These are phyloP conservation scores for Abrostola triplasia DNA, from an alignment of 2,888 invertebrate species.

Conservation along the genomic window DNA sequence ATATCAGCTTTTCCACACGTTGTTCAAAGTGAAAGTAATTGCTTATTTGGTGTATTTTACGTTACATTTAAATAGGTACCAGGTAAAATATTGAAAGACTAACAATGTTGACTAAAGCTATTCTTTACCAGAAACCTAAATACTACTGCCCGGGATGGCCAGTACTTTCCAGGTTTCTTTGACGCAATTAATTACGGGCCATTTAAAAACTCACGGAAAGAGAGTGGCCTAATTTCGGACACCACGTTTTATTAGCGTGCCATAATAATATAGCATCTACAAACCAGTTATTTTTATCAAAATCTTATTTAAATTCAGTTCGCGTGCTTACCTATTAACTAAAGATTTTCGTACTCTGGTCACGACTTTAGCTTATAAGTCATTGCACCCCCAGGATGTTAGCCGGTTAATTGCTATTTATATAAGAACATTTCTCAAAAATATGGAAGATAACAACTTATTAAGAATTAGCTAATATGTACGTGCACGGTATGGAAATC, in stretches of 20 bases:
- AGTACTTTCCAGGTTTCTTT: too few relatives aligned
- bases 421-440: constrained; percentile 60
- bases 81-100: too few relatives aligned
- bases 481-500: constrained; percentile 13
- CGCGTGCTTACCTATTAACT: constrained; percentile 68
- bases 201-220: too few relatives aligned
- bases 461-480: constrained; percentile 33
- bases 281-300: constrained; percentile 17
- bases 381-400: constrained; percentile 71
- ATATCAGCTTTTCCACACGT: neutral
- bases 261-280: neutral
- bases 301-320: constrained; percentile 51
- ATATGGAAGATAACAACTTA: constrained; percentile 43
- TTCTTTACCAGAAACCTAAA: too few relatives aligned
- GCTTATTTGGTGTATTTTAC: too few relatives aligned
- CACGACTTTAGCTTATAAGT: constrained; percentile 74
- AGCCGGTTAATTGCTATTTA: constrained; percentile 73
- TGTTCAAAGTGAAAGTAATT: constrained; percentile 7
- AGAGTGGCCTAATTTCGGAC: neutral
- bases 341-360: constrained; percentile 59
- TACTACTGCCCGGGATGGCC: neutral
- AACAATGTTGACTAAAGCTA: too few relatives aligned
- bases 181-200: too few relatives aligned
- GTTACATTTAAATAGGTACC: neutral
- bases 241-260: neutral